Conservation (phyloP, 2,797 vertebrate genomes). For the Thaleichthys pacificus region DNA sequence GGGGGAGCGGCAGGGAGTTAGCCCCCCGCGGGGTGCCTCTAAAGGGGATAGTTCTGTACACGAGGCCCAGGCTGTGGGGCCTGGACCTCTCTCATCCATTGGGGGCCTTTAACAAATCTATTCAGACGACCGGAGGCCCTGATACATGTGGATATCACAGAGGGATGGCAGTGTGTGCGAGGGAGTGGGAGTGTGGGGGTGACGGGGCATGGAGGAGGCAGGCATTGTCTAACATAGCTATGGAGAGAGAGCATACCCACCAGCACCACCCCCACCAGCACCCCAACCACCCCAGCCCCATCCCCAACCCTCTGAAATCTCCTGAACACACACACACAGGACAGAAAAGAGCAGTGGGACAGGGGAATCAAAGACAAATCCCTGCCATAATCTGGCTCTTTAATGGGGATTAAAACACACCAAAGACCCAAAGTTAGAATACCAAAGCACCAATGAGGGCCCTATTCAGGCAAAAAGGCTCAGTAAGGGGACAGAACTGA, state of each 20-base stretch:
- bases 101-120: constrained; percentile 91
- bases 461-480: constrained; percentile 63
- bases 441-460: constrained; percentile 67
- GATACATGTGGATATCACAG: constrained; percentile 77
- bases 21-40: constrained; percentile 81
- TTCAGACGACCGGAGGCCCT: constrained; percentile 80
- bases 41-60: constrained; percentile 82
- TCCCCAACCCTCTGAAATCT: constrained; percentile 12
- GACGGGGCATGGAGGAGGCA: constrained; percentile 51
- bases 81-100: constrained; percentile 84
- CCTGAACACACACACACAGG: constrained; percentile 11
- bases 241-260: neutral
- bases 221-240: constrained; percentile 61
- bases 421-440: constrained; percentile 67
- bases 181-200: constrained; percentile 20
- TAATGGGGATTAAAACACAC: constrained; percentile 74
- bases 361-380: constrained; percentile 74
- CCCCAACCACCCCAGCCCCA: neutral
- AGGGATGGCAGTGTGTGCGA: constrained; percentile 48
- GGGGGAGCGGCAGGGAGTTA: constrained; percentile 63
- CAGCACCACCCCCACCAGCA: neutral
- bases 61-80: constrained; percentile 80
- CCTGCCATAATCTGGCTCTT: constrained; percentile 76
- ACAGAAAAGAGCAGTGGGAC: constrained; percentile 77
- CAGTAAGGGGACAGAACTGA: constrained; percentile 44